A percentile compares a stretch with the other conserved stretches of the same genome.
Evolutionary conservation across 2,797 vertebrate species (phyloP).

Genomic region (Micrastur ruficollis): DNA sequence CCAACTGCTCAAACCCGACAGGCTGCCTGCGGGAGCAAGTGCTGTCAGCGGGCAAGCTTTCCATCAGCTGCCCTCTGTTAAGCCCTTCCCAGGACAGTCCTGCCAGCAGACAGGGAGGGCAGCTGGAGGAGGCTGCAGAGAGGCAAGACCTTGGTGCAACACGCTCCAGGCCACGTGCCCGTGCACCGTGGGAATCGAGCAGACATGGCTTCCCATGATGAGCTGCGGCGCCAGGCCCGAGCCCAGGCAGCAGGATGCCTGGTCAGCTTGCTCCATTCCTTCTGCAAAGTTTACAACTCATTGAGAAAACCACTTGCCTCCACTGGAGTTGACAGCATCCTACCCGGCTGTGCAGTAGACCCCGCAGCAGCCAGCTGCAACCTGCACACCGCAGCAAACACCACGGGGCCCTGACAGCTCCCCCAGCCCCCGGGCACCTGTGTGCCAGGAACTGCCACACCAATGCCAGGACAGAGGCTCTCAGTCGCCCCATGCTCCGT

Average conservation of each 20-base stretch:
- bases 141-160: not conserved
- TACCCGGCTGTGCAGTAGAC: accelerated
- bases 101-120: not conserved
- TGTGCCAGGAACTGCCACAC: not conserved
- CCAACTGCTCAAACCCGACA: not conserved
- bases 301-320: not conserved
- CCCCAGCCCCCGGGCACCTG: accelerated
- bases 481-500: accelerated
- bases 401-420: not conserved
- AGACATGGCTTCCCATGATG: accelerated
- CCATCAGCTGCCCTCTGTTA: not conserved
- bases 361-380: not conserved
- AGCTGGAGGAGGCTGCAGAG: not conserved
- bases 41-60: not conserved
- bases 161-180: accelerated
- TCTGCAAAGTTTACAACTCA: not conserved
- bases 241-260: not conserved
- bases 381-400: accelerated
- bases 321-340: accelerated
- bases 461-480: accelerated
- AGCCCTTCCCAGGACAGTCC: not conserved
- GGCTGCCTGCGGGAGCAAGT: not conserved
- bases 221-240: not conserved
- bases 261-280: not conserved
- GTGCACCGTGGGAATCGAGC: accelerated